phyloP scores from a whole-genome alignment of 30 jellyfish, hydroid and myxozoan species.

The Turritopsis rubra region DNA sequence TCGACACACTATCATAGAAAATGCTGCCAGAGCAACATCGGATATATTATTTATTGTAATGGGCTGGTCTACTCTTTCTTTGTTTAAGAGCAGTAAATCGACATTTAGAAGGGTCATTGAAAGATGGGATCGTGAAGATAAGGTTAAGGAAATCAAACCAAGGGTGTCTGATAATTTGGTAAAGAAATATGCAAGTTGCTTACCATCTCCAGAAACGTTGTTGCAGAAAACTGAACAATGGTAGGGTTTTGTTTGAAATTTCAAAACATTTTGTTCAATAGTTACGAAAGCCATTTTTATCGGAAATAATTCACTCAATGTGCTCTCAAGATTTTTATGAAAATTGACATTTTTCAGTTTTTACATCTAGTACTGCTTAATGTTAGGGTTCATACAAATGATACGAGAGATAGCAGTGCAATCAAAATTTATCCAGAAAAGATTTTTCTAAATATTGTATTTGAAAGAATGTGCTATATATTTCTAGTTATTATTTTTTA shows the following conservation, averaged over 20 bases:
- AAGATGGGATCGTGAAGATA: not conserved
- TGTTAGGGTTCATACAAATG: too few relatives aligned
- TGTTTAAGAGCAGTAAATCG: not conserved
- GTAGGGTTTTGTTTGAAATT: not conserved
- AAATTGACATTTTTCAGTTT: too few relatives aligned
- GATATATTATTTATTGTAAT: not conserved
- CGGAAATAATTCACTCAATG: too few relatives aligned
- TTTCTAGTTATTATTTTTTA: too few relatives aligned
- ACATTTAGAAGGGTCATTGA: not conserved
- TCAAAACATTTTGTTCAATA: too few relatives aligned
- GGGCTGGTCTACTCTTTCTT: not conserved
- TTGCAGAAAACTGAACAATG: not conserved
- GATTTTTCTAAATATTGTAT: too few relatives aligned
- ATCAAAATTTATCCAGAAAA: too few relatives aligned
- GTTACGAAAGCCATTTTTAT: too few relatives aligned
- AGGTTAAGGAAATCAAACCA: not conserved
- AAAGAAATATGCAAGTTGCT: not conserved
- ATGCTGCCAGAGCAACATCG: not conserved
- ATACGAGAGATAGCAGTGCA: too few relatives aligned
- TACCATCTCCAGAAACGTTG: not conserved
- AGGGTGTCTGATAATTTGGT: not conserved
- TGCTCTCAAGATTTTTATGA: too few relatives aligned
- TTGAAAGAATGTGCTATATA: too few relatives aligned
- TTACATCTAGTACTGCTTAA: too few relatives aligned
- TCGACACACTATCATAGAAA: not conserved